These are phyloP conservation scores for Spizella passerina DNA, from an alignment of 2,797 vertebrate species.

Conservation along the genomic window DNA sequence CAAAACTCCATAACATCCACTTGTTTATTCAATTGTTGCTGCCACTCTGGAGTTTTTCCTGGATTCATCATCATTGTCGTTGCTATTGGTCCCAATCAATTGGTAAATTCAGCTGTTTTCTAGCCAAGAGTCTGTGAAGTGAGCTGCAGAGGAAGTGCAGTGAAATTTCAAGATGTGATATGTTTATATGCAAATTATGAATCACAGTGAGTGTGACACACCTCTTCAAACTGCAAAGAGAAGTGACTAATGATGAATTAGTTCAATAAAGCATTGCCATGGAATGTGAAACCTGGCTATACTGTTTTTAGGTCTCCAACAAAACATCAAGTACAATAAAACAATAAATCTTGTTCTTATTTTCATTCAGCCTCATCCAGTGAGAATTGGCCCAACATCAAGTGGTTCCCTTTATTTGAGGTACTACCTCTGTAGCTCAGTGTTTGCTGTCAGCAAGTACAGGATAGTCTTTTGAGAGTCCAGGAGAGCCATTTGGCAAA, in stretches of 20 bases:
- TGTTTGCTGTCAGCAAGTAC: not conserved
- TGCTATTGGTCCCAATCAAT: not conserved
- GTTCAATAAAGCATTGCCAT: not conserved
- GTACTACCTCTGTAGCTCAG: not conserved
- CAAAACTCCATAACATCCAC: not conserved
- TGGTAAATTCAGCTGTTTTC: not conserved
- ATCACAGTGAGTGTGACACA: not conserved
- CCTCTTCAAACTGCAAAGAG: not conserved
- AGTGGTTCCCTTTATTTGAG: not conserved
- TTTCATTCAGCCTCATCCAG: not conserved
- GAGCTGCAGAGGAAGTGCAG: not conserved
- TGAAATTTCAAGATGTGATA: not conserved
- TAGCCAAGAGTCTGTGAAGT: not conserved
- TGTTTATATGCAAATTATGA: not conserved
- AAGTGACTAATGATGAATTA: not conserved
- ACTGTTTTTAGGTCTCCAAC: not conserved
- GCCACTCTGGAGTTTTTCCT: not conserved
- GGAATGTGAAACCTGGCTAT: not conserved
- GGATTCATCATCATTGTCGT: not conserved
- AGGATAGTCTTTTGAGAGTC: not conserved
- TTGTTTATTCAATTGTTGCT: not conserved
- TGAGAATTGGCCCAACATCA: not conserved
- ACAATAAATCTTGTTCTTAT: not conserved
- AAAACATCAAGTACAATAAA: not conserved
- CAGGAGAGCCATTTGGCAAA: not conserved